Evolutionary conservation across 1,140 invertebrate genomes (phyloP).

Genomic region (Diachasma alloeum): DNA sequence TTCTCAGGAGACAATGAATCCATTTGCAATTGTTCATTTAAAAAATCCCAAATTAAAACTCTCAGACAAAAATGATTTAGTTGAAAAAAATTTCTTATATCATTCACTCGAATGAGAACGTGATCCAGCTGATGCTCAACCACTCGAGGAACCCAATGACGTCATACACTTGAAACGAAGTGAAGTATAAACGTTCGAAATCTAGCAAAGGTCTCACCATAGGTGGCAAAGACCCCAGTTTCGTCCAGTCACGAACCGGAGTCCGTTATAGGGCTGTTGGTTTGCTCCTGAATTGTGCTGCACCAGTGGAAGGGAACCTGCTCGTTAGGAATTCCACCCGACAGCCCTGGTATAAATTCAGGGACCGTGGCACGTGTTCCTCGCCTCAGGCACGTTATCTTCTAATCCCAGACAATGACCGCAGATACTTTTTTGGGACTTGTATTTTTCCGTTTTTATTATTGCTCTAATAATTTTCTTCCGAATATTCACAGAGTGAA

Average conservation of each 20-base stretch:
- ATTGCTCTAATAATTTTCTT: background rate
- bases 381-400: slow-evolving; percentile 46
- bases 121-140: background rate
- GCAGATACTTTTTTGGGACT: background rate
- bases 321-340: slow-evolving; percentile 56
- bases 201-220: background rate
- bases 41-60: no score
- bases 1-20: no score
- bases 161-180: background rate
- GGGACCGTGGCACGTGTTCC: slow-evolving; percentile 40
- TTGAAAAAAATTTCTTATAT: background rate
- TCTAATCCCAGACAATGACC: slow-evolving; percentile 37
- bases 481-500: no score
- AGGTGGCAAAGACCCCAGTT: background rate
- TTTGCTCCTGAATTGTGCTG: background rate
- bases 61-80: no score
- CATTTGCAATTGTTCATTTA: no score
- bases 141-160: background rate
- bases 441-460: background rate
- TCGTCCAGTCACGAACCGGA: background rate
- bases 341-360: slow-evolving; percentile 45
- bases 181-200: background rate
- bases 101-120: background rate
- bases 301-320: background rate
- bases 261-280: background rate